Percentiles rank a stretch among this genome's conserved stretches.
These are phyloP conservation scores for Tangara arthus DNA, from an alignment of 2,797 vertebrate genomes.

Conservation along the genomic window DNA sequence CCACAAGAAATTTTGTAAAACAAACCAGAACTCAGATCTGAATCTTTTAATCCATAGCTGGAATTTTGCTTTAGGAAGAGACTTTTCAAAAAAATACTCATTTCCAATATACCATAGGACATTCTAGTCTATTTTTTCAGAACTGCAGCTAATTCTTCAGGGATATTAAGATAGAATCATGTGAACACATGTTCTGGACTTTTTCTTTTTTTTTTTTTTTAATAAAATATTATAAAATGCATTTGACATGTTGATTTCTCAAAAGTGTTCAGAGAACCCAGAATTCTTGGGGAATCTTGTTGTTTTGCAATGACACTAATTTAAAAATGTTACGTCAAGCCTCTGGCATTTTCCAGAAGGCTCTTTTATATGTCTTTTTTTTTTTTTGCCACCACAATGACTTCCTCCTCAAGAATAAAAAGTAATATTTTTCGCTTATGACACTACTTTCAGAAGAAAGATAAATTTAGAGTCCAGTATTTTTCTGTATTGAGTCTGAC, in stretches of 20 bases:
- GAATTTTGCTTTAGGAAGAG: not conserved
- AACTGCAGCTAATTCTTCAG: not conserved
- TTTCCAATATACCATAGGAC: not conserved
- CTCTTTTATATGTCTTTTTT: not conserved
- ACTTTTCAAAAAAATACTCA: not conserved
- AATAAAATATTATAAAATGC: not conserved
- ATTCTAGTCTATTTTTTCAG: not conserved
- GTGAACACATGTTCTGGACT: not conserved
- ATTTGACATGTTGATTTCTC: not conserved
- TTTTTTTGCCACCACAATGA: not conserved
- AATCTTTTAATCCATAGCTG: not conserved
- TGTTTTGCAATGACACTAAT: not conserved
- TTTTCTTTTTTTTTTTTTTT: not conserved
- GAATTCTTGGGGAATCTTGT: not conserved
- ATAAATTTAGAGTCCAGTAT: not conserved
- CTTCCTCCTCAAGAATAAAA: not conserved
- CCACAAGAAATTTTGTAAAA: not conserved
- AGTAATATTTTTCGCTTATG: not conserved
- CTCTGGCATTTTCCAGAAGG: not conserved
- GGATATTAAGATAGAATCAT: not conserved
- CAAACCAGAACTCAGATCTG: not conserved
- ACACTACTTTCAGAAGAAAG: not conserved
- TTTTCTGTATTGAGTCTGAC: not conserved
- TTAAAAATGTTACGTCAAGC: not conserved
- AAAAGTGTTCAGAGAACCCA: not conserved